Conservation (phyloP, 2,113 vertebrate species). For the Pheucticus melanocephalus region DNA sequence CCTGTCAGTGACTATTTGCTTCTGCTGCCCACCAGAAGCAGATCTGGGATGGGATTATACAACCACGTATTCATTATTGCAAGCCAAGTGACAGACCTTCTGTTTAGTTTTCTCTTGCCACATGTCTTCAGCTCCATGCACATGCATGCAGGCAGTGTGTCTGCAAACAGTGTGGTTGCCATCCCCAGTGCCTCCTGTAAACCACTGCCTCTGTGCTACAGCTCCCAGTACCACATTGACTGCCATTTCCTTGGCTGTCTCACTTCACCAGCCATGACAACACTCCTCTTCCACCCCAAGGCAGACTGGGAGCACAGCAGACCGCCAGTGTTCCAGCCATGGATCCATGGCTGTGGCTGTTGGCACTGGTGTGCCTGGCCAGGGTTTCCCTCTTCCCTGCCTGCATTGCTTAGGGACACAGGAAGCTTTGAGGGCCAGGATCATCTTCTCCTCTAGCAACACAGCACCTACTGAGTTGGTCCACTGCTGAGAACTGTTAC, state of each 20-base stretch:
- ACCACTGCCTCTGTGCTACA: neutral
- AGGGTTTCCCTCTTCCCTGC: neutral
- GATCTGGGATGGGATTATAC: neutral
- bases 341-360: neutral
- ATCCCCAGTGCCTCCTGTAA: neutral
- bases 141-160: accelerated
- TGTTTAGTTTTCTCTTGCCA: neutral
- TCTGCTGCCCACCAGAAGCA: neutral
- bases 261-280: neutral
- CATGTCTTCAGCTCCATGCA: neutral
- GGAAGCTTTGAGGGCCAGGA: neutral
- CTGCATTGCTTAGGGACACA: neutral
- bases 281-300: neutral
- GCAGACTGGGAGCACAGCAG: neutral
- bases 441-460: neutral
- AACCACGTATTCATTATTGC: neutral
- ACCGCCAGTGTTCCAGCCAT: neutral
- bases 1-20: neutral
- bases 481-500: neutral
- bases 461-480: neutral
- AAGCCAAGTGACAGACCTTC: neutral
- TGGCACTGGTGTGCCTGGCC: neutral
- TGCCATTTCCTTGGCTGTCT: neutral
- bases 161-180: neutral
- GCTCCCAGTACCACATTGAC: neutral